These are phyloP conservation scores for Suillia variegata DNA, from an alignment of 2,888 invertebrate genomes.

Conservation along the genomic window DNA sequence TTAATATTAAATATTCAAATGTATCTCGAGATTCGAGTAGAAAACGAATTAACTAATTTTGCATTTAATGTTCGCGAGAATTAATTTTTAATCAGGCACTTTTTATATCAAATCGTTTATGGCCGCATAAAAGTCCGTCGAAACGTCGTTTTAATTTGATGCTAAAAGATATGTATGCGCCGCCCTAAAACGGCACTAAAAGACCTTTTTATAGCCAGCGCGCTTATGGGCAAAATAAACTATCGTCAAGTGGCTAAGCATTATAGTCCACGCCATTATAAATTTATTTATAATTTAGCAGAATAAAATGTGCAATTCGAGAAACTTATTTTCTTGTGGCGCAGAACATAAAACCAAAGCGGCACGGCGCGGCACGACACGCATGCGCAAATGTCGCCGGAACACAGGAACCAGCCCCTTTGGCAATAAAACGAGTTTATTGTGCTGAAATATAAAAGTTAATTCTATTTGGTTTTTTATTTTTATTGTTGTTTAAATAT, in stretches of 20 bases:
- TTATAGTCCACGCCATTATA: neutral
- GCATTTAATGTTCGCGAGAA: neutral
- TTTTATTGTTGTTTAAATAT: too few relatives aligned
- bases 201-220: constrained; percentile 1
- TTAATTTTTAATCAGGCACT: neutral
- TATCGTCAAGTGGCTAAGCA: neutral
- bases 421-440: too few relatives aligned
- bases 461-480: too few relatives aligned
- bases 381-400: neutral
- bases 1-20: too few relatives aligned
- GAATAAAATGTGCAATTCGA: neutral
- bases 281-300: neutral
- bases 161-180: constrained; percentile 27
- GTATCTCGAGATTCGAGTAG: neutral
- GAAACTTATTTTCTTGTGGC: neutral
- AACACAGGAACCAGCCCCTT: too few relatives aligned
- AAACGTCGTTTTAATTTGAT: constrained; percentile 38
- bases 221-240: neutral
- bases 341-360: neutral
- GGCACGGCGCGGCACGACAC: neutral
- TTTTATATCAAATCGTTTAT: constrained; percentile 29
- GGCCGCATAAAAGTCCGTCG: constrained; percentile 31
- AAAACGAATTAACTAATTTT: neutral
- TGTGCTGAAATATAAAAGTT: too few relatives aligned
- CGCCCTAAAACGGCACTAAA: constrained; percentile 5